Evolutionary conservation across 2,113 vertebrate genomes (phyloP).

Genomic region (Ictidomys tridecemlineatus): DNA sequence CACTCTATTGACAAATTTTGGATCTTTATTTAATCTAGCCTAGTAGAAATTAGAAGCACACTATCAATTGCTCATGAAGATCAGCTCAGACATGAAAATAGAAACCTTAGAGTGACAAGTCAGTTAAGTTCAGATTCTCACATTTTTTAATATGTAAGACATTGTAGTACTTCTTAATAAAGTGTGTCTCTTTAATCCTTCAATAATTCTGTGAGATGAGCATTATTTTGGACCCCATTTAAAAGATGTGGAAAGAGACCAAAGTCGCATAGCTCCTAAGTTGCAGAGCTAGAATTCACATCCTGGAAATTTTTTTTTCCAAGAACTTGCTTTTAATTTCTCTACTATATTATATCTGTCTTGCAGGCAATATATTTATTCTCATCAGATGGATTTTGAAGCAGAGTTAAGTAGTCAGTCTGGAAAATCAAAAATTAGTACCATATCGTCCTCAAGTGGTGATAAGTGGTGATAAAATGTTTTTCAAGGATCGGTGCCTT

Average conservation of each 20-base stretch:
- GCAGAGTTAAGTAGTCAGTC: neutral
- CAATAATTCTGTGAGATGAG: neutral
- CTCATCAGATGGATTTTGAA: conserved; percentile 45
- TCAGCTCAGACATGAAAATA: neutral
- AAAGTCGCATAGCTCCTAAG: neutral
- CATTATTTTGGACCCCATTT: neutral
- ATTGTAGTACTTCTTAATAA: neutral
- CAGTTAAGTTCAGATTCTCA: conserved; percentile 16
- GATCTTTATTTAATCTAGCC: conserved; percentile 72
- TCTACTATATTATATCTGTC: neutral
- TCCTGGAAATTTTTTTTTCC: neutral
- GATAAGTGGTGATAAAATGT: neutral
- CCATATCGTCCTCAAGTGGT: conserved; percentile 5
- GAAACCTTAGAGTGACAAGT: neutral
- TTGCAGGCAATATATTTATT: neutral
- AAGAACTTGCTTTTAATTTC: neutral
- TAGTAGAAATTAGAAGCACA: conserved; percentile 24
- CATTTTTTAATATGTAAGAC: neutral
- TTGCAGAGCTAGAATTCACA: neutral
- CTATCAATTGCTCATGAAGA: conserved; percentile 16
- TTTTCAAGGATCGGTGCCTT: neutral
- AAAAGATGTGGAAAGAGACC: neutral
- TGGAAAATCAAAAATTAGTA: conserved; percentile 10
- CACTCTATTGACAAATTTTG: conserved; percentile 59
- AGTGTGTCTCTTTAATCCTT: neutral